These are phyloP conservation scores for Prionailurus bengalensis DNA, from an alignment of 2,113 vertebrate genomes.

Conservation along the genomic window DNA sequence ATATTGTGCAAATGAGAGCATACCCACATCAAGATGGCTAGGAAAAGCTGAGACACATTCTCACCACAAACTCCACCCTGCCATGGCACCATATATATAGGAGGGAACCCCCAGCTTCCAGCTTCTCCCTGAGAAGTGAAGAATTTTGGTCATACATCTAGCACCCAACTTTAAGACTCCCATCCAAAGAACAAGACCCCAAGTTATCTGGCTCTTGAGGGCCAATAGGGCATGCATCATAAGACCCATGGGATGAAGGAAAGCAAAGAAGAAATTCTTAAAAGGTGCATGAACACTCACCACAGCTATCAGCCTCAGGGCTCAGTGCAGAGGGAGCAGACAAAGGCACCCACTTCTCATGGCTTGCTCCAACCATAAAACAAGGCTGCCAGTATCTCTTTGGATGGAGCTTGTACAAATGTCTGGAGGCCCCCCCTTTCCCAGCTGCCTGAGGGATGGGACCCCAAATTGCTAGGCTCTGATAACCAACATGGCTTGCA, in stretches of 20 bases:
- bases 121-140: neutral
- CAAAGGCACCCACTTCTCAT: neutral
- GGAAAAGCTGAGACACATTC: neutral
- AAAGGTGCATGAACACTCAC: neutral
- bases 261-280: neutral
- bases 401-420: neutral
- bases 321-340: neutral
- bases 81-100: neutral
- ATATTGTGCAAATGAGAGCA: neutral
- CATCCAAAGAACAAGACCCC: neutral
- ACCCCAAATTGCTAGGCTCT: neutral
- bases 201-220: neutral
- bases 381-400: neutral
- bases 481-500: neutral
- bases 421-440: neutral
- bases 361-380: neutral
- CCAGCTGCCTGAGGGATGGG: neutral
- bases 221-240: neutral
- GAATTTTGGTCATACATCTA: neutral
- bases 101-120: neutral
- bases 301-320: neutral
- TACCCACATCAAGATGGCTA: neutral
- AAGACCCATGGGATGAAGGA: neutral
- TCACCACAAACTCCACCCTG: neutral
- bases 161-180: neutral